These are phyloP conservation scores for Ephialtes manifestator DNA, from an alignment of 2,888 invertebrate genomes.

Conservation along the genomic window DNA sequence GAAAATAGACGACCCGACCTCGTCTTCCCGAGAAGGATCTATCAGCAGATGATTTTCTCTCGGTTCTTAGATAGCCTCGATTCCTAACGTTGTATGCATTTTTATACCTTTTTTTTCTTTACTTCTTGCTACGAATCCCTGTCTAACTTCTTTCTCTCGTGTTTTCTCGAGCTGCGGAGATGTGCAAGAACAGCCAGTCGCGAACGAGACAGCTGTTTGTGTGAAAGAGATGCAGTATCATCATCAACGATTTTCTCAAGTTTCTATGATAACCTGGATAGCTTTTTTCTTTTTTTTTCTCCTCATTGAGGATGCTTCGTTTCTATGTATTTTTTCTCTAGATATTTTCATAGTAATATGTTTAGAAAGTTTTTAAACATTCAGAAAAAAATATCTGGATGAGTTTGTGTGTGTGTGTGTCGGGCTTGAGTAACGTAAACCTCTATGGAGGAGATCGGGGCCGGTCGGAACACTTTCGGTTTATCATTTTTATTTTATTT, in stretches of 20 bases:
- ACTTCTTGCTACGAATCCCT: constrained; percentile 47
- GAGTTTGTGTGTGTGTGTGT: too few relatives aligned
- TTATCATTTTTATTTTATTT: too few relatives aligned
- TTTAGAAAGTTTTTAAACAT: too few relatives aligned
- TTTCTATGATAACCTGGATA: constrained; percentile 71
- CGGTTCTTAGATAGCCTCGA: constrained; percentile 67
- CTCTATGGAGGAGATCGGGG: too few relatives aligned
- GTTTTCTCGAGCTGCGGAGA: constrained; percentile 44
- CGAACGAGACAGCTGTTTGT: constrained; percentile 68
- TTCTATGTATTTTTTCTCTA: too few relatives aligned
- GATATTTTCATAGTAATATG: too few relatives aligned
- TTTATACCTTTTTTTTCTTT: constrained; percentile 13
- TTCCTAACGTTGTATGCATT: constrained; percentile 46
- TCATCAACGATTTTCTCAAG: constrained; percentile 65
- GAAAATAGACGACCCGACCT: constrained; percentile 64
- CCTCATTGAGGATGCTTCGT: not conserved
- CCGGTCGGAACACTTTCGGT: too few relatives aligned
- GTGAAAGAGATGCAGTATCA: constrained; percentile 23
- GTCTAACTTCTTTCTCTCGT: constrained; percentile 44
- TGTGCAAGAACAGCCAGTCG: constrained; percentile 58
- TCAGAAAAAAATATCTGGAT: too few relatives aligned
- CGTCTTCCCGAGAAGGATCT: constrained; percentile 68
- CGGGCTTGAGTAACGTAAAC: too few relatives aligned
- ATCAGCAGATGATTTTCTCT: constrained; percentile 67
- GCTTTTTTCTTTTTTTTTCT: constrained; percentile 11